Percentiles rank a stretch among this genome's conserved stretches.
These are phyloP conservation scores for Cepaea hortensis DNA, from an alignment of 2,888 invertebrate genomes.

Conservation along the genomic window DNA sequence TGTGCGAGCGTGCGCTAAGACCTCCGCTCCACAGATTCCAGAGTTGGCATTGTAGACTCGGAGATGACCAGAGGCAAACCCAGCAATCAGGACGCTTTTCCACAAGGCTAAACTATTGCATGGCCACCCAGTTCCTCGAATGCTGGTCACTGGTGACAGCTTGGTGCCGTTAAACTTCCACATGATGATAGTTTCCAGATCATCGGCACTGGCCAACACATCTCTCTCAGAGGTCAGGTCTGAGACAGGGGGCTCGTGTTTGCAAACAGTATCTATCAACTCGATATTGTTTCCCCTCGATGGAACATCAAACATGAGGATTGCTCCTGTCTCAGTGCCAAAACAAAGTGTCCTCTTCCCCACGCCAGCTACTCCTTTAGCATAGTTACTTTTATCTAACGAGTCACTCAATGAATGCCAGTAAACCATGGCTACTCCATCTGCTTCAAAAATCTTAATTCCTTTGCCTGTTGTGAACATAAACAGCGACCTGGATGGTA, in stretches of 20 bases:
- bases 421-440: slow-evolving; percentile 72
- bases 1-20: slow-evolving; percentile 75
- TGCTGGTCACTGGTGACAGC: no score
- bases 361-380: slow-evolving; percentile 70
- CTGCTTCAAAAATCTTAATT: slow-evolving; percentile 74
- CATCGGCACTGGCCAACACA: no score
- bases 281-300: slow-evolving; percentile 70
- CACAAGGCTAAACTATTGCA: no score
- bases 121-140: no score
- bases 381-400: slow-evolving; percentile 66
- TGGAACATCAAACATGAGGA: slow-evolving; percentile 71
- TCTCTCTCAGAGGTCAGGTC: no score
- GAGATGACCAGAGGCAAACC: no score
- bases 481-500: slow-evolving; percentile 64
- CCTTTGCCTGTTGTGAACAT: slow-evolving; percentile 72
- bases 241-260: background rate
- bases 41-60: slow-evolving; percentile 70
- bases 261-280: slow-evolving; percentile 64
- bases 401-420: slow-evolving; percentile 72
- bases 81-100: no score
- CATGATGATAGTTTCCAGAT: no score
- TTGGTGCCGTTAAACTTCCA: no score
- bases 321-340: slow-evolving; percentile 70
- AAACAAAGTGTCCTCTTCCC: slow-evolving; percentile 69
- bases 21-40: slow-evolving; percentile 72